Conservation (phyloP, 1,140 invertebrate genomes). For the Zophobas atratus region DNA sequence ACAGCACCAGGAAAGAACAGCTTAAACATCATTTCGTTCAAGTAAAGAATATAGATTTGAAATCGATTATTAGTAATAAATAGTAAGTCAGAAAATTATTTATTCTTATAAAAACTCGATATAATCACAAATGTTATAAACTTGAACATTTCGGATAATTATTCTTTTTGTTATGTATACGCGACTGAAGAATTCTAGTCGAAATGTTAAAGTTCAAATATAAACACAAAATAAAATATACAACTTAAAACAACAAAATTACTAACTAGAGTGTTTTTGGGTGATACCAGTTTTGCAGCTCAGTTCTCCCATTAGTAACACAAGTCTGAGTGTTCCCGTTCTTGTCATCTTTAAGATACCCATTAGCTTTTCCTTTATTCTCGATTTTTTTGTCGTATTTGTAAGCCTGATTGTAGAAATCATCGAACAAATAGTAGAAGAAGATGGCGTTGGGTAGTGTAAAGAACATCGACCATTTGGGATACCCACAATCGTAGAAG, state of each 20-base stretch:
- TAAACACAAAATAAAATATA: neutral
- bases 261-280: neutral
- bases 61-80: too few relatives aligned
- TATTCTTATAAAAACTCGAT: too few relatives aligned
- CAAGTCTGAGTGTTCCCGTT: neutral
- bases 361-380: neutral
- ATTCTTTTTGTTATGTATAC: too few relatives aligned
- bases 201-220: neutral
- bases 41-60: too few relatives aligned
- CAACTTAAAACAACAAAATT: neutral
- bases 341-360: neutral
- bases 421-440: conserved; percentile 73
- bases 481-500: conserved; percentile 71
- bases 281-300: neutral
- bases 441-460: conserved; percentile 72
- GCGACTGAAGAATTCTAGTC: too few relatives aligned
- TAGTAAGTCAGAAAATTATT: too few relatives aligned
- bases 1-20: too few relatives aligned
- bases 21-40: too few relatives aligned
- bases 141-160: too few relatives aligned
- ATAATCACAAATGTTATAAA: too few relatives aligned
- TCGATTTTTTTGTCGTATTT: conserved; percentile 57
- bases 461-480: conserved; percentile 75
- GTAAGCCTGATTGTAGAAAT: conserved; percentile 76
- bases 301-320: neutral